phyloP scores from a whole-genome alignment of 2,797 vertebrate genomes.

The Spinus olivaceus region DNA sequence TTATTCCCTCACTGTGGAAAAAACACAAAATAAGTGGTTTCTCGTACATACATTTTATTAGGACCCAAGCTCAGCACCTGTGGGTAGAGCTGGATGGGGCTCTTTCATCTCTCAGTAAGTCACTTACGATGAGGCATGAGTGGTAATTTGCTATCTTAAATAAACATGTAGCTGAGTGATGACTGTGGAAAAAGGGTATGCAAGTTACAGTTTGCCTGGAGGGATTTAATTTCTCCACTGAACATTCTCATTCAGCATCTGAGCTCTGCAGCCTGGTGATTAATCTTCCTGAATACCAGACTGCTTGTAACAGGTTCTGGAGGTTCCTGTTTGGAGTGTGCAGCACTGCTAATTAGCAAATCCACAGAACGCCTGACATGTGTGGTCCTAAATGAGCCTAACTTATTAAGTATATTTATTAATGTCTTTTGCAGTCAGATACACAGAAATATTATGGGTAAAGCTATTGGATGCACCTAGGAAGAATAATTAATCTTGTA shows the following conservation, averaged over 20 bases:
- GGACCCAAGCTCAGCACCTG: background rate
- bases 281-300: conserved; percentile 43
- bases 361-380: conserved; percentile 3
- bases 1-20: background rate
- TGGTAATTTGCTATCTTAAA: conserved; percentile 14
- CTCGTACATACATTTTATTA: background rate
- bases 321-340: conserved; percentile 22
- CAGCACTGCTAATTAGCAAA: conserved; percentile 45
- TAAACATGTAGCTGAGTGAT: conserved; percentile 13
- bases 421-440: conserved; percentile 16
- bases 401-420: conserved; percentile 61
- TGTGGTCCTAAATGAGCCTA: conserved; percentile 55
- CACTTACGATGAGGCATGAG: background rate
- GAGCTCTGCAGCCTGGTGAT: conserved; percentile 4
- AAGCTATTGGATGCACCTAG: background rate
- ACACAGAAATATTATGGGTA: conserved; percentile 7
- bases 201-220: background rate
- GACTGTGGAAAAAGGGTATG: background rate
- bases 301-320: conserved; percentile 43
- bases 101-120: background rate
- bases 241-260: background rate
- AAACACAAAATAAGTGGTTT: background rate
- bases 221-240: conserved; percentile 29
- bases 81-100: background rate
- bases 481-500: conserved; percentile 44